Evolutionary conservation across 1,140 invertebrate genomes (phyloP).

Genomic region (Acromyrmex echinatior): DNA sequence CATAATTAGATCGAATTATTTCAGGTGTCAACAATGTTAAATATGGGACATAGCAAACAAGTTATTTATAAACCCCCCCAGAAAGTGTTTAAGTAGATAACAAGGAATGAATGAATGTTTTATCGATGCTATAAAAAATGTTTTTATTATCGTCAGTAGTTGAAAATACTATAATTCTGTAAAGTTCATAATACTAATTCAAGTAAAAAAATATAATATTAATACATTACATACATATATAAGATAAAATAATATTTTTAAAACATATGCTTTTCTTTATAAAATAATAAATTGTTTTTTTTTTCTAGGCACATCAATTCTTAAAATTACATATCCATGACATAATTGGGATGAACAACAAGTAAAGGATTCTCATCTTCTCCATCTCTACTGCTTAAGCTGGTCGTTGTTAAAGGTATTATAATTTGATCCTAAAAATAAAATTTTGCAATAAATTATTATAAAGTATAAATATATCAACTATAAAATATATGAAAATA

Average conservation of each 20-base stretch:
- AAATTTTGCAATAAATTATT: slow-evolving; percentile 55
- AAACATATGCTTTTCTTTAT: slow-evolving; percentile 1
- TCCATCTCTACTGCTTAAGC: slow-evolving; percentile 85
- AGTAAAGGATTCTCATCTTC: slow-evolving; percentile 95
- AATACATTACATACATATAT: not conserved
- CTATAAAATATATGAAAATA: slow-evolving; percentile 25
- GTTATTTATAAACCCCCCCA: not conserved
- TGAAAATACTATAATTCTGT: slow-evolving; percentile 1
- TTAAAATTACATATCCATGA: slow-evolving; percentile 89
- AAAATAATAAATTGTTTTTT: not conserved
- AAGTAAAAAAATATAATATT: slow-evolving; percentile 17
- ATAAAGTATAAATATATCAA: not conserved
- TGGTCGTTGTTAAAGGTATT: slow-evolving; percentile 93
- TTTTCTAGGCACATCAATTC: not conserved
- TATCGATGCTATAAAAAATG: not conserved
- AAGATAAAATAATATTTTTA: not conserved
- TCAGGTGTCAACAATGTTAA: slow-evolving; percentile 1
- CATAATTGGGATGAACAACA: slow-evolving; percentile 98
- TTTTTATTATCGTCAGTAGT: slow-evolving; percentile 14
- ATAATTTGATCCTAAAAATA: slow-evolving; percentile 94
- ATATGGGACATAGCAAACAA: not conserved
- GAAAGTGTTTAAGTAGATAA: not conserved
- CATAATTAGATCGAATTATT: slow-evolving; percentile 4
- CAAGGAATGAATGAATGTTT: not conserved
- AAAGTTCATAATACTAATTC: slow-evolving; percentile 27